Base-by-base conservation (phyloP, 2,113 vertebrate genomes). In the Eudyptes chrysolophus region DNA sequence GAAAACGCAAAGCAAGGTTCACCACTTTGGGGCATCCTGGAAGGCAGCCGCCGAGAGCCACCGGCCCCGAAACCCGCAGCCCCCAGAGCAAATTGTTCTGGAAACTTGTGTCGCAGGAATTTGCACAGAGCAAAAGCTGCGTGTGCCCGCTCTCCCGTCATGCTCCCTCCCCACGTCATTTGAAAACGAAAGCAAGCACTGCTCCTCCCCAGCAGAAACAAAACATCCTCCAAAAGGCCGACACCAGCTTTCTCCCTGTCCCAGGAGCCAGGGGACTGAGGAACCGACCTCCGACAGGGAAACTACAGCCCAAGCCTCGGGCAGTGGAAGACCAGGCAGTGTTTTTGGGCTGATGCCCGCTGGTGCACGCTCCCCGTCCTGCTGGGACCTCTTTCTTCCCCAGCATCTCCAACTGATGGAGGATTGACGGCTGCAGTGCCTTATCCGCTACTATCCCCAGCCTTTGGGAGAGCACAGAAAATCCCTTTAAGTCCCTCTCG, bases 391-490 rank as follows among this genome's bases (percentile, higher is more conserved):
- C 69, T 44, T 24, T 62, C 46, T 64, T 40, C 64, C 49, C n/a
- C 79, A 38, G 38, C 32, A 46, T 24, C 88, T 54, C 71, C 18
- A 5, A 25, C 29, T 38, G 49, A 27, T 5, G 29, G 20, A 80
- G 74, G 38, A 26, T 1, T 40, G 57, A 51, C 6, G 65, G 46
- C 40, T 69, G 38, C 84, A 36, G 42, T 36, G 46, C 57, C 76
- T 87, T 38, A 82, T 24, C 68, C 64, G 2, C 66, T 48, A 18
- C 85, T 40, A 34, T 12, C 70, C 84, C 69, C 70, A 66, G 87
- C 91, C 84, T 84, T 64, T 34, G 60, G 74, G 34, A 94, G n/a
- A 93, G 90, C 92, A 84, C 55, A 62, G 90, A 93, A 97, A 98
- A 96, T 93, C 94, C 82, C 82, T 82, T 92, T 82, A 96, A 95